Conservation (phyloP, 2,888 invertebrate species). For the Nomada ferruginata region DNA sequence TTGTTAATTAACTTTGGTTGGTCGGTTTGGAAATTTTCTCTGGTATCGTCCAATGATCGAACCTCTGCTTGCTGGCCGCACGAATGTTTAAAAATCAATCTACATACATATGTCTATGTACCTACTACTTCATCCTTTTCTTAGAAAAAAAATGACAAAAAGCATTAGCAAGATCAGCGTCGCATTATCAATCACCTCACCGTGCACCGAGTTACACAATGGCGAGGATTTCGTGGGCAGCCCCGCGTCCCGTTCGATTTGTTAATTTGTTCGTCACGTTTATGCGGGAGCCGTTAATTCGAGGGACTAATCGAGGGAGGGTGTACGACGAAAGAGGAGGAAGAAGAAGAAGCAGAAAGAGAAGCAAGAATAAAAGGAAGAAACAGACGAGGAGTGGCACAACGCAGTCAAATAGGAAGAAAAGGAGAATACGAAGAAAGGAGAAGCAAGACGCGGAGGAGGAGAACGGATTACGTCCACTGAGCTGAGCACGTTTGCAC, state of each 20-base stretch:
- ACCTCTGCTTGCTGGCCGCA: too few species aligned
- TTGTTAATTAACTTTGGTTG: conserved; percentile 6
- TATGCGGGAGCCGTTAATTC: conserved; percentile 61
- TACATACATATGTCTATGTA: too few species aligned
- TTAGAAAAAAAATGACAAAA: too few species aligned
- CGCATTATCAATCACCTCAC: neutral
- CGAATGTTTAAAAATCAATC: too few species aligned
- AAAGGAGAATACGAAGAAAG: conserved; percentile 4
- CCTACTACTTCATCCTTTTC: too few species aligned
- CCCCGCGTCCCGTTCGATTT: conserved; percentile 49
- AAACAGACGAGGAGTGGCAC: conserved; percentile 7
- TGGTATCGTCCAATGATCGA: too few species aligned
- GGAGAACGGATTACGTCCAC: conserved; percentile 60
- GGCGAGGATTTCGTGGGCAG: conserved; percentile 4
- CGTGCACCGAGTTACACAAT: neutral
- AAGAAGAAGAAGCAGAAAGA: conserved; percentile 16
- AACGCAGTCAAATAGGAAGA: conserved; percentile 1
- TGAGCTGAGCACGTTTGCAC: conserved; percentile 67
- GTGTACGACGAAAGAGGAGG: conserved; percentile 40
- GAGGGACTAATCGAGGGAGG: conserved; percentile 46
- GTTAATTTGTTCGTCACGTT: conserved; percentile 64
- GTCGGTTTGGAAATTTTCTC: too few species aligned
- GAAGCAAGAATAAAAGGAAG: neutral
- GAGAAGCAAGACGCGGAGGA: conserved; percentile 9
- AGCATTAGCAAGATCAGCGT: neutral